Conservation (phyloP, 53 echinoderm and acorn worm genomes). For the Antedon mediterranea region DNA sequence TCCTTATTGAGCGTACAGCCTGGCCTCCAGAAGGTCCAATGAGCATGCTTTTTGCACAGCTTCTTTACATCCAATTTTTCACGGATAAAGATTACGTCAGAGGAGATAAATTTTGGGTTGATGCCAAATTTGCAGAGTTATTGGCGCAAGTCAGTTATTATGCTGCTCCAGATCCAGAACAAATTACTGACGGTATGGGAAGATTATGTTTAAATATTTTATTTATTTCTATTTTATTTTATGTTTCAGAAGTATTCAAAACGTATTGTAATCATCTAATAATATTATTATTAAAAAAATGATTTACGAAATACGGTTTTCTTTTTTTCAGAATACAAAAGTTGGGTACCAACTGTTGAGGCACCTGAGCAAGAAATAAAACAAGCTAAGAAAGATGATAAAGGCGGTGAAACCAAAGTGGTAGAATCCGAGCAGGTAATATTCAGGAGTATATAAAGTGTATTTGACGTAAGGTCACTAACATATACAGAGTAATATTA, state of each 20-base stretch:
- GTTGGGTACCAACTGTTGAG: conserved; percentile 69
- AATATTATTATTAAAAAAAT: too few relatives aligned
- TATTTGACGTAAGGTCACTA: too few relatives aligned
- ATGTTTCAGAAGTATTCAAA: neutral
- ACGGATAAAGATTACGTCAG: conserved; percentile 65
- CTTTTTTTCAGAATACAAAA: conserved; percentile 47
- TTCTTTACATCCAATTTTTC: conserved; percentile 89
- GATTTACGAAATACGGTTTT: too few relatives aligned
- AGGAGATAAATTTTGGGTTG: conserved; percentile 94
- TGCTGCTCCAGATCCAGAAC: conserved; percentile 51
- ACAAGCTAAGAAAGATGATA: conserved; percentile 11
- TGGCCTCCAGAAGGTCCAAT: conserved; percentile 94
- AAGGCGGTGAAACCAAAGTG: too few relatives aligned
- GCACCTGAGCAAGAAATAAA: conserved; percentile 33
- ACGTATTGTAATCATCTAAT: neutral
- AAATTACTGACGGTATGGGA: conserved; percentile 65
- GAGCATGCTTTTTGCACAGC: conserved; percentile 96
- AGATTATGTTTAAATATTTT: too few relatives aligned
- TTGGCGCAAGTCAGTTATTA: conserved; percentile 76
- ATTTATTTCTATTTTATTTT: too few relatives aligned
- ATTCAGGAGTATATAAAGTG: too few relatives aligned
- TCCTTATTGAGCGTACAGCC: conserved; percentile 58
- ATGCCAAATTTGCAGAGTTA: conserved; percentile 67
- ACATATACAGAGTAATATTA: too few relatives aligned
- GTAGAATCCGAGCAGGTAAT: too few relatives aligned